Percentiles rank a stretch among this genome's conserved stretches.
These are phyloP conservation scores for Orientallactaga bullata DNA, from an alignment of 2,113 vertebrate genomes.

Conservation along the genomic window DNA sequence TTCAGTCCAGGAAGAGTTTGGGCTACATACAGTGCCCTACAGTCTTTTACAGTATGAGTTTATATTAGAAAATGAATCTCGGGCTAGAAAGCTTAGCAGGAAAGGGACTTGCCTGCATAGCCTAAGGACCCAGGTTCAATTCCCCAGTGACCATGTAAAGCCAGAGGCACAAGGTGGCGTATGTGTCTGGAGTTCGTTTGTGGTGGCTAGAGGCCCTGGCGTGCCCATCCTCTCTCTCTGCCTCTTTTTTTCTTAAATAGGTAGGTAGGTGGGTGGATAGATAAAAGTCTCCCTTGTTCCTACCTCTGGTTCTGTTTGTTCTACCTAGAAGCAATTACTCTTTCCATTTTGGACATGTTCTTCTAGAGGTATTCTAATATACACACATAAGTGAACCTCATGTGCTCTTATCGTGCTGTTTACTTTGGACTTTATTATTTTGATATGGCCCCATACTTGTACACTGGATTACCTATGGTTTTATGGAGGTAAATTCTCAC, in stretches of 20 bases:
- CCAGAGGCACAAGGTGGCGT: too few species aligned
- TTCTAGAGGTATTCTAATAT: neutral
- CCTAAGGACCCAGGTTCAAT: too few species aligned
- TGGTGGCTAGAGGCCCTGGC: too few species aligned
- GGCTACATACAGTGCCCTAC: neutral
- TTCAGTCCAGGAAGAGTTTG: neutral
- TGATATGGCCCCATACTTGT: neutral
- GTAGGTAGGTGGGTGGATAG: too few species aligned
- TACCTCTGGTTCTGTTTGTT: neutral
- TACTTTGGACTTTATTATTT: neutral
- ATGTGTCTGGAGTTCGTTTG: too few species aligned
- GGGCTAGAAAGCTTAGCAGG: too few species aligned
- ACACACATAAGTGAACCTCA: neutral
- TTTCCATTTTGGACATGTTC: neutral
- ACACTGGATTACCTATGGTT: neutral
- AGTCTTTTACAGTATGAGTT: neutral
- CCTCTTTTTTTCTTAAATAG: too few species aligned
- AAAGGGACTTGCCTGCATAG: too few species aligned
- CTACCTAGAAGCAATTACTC: neutral
- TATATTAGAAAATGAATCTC: conserved; percentile 13
- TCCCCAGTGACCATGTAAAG: too few species aligned
- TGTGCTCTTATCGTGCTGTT: neutral
- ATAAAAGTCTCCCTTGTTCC: neutral
- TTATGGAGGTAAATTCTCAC: too few species aligned
- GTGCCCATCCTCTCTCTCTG: too few species aligned